Conservation (phyloP, 1,140 invertebrate species). For the Arion vulgaris region DNA sequence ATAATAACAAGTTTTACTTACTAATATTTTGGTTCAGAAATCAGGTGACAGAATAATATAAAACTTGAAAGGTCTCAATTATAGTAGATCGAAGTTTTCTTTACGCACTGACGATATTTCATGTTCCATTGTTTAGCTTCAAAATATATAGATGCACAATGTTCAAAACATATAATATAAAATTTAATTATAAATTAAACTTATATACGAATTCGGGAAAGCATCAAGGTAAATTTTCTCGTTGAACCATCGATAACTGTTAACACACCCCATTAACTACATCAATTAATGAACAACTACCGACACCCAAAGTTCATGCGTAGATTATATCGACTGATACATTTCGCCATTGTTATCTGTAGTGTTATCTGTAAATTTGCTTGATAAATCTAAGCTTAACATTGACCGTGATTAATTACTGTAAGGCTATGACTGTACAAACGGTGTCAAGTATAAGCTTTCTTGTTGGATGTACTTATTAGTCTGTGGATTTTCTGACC, state of each 20-base stretch:
- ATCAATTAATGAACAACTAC: not conserved
- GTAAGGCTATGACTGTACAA: not conserved
- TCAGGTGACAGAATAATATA: too few relatives aligned
- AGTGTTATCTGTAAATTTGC: not conserved
- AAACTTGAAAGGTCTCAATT: too few relatives aligned
- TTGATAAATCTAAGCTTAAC: not conserved
- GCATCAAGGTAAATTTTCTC: not conserved
- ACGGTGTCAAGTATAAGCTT: too few relatives aligned
- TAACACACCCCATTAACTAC: not conserved
- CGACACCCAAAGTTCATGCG: not conserved
- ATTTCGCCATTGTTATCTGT: conserved; percentile 1
- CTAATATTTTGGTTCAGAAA: too few relatives aligned
- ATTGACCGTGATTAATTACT: not conserved
- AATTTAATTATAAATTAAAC: not conserved
- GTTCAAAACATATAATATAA: not conserved
- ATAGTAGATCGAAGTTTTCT: too few relatives aligned
- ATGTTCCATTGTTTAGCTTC: not conserved
- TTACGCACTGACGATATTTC: not conserved
- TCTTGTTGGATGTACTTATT: too few relatives aligned
- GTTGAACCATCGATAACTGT: not conserved
- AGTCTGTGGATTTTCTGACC: too few relatives aligned
- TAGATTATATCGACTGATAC: not conserved
- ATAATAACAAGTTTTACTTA: too few relatives aligned
- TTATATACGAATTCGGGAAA: not conserved
- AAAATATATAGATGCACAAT: not conserved